Evolutionary conservation across 2,797 vertebrate genomes (phyloP), one percentile per base, ranked within the genome.

Genomic region (Malurus splendens): DNA sequence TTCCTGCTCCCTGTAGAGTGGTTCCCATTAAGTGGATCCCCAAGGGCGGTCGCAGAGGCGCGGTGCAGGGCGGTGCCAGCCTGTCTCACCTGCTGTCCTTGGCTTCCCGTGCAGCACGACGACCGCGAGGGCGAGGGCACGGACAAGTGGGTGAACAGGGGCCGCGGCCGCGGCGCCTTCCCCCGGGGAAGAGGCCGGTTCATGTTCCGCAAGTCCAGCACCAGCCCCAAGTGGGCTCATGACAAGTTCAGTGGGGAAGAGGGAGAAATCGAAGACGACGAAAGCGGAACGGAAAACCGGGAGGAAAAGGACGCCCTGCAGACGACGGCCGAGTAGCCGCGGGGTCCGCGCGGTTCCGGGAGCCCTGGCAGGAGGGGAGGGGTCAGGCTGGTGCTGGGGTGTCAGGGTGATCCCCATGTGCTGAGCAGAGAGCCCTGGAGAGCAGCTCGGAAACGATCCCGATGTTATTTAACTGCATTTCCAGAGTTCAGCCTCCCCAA

Each of bases 171-270:
- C 14, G 98, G 98, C 47, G 95, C 94, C 85, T 97, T 98, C 79
- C 93, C 97, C 25, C 98, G 98, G 2, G 98, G 98, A 19, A 97
- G 98, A 67, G 98, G 98, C 10, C 97, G 99, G 70, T 99, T 99
- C 96, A 98, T 99, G 95, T 98, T 99, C 94, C 98, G 99, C 47
- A 99, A 98, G 88, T 98, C 98, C 14, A 97, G 97, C 95, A 97
- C 97, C 96, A 98, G 98, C 91, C 97, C 98, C 92, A 98, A 98
- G 77, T 99, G 99, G 99, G 97, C 98, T 62, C 98, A 98, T 3
- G 98, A 99, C 96, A 99, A 98, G 92, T 98, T 99, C 96, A 98
- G 98, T 44, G 97, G 97, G 57, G 98, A 98, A 60, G 97, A 98
- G 87, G 97, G 98, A 79, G 98, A 98, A 78, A 96, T 97, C 5